These are phyloP conservation scores for Girardia tigrina DNA, from an alignment of 2,888 invertebrate species.

Conservation along the genomic window DNA sequence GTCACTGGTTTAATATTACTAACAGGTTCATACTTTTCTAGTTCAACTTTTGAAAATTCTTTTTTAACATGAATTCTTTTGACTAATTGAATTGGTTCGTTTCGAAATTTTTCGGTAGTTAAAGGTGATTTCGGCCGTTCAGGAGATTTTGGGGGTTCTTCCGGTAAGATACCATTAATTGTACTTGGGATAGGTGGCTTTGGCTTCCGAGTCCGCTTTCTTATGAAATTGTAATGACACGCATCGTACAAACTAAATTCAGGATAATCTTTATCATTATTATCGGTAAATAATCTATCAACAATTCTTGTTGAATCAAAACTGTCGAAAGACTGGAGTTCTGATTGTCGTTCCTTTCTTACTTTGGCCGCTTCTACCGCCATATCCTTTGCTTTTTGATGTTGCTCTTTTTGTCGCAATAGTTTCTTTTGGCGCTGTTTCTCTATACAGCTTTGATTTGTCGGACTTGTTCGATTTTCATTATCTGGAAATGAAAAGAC, in stretches of 20 bases:
- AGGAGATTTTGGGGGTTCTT: background rate
- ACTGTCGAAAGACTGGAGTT: slow-evolving; percentile 11
- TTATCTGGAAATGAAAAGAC: background rate
- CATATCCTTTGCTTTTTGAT: slow-evolving; percentile 20
- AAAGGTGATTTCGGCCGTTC: background rate
- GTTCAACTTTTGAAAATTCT: background rate
- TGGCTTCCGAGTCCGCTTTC: background rate
- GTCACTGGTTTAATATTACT: background rate
- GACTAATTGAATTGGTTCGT: background rate
- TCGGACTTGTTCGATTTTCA: background rate
- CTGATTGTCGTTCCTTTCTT: slow-evolving; percentile 1
- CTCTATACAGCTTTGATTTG: background rate
- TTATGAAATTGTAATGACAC: background rate
- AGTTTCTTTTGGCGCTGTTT: slow-evolving; percentile 7
- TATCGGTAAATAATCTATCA: slow-evolving; percentile 8
- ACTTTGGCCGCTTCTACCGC: slow-evolving; percentile 3
- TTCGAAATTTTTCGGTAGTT: background rate
- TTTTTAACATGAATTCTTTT: slow-evolving; percentile 1
- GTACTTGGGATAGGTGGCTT: background rate
- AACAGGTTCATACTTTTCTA: slow-evolving; percentile 1
- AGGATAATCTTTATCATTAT: background rate
- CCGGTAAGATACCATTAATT: background rate
- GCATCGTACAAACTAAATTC: slow-evolving; percentile 7
- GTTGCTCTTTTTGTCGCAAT: background rate
- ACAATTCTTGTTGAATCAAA: slow-evolving; percentile 4